Evolutionary conservation across 2,888 invertebrate species (phyloP), one percentile per base, ranked within the genome.

Genomic region (Drosophila mayaguana): DNA sequence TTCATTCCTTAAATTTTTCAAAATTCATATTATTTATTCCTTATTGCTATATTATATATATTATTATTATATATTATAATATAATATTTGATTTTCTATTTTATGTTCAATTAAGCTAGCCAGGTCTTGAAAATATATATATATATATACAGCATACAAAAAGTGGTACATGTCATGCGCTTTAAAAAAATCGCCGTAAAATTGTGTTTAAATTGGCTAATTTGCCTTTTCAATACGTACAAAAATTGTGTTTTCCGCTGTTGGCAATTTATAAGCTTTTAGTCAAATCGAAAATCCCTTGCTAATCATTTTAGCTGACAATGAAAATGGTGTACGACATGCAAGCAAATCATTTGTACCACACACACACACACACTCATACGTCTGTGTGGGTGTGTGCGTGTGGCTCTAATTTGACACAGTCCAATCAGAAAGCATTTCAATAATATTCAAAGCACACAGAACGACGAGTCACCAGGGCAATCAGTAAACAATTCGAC

Each of bases 401-500:
- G 45, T 54, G 43, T 38, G 32, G 34, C 48, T 65, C 63, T 28
- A 32, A 70, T 79, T 77, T 77, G 63, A 16, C 60, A 32, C 75
- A 75, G 73, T 53, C 66, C 78, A 88, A 88, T 85, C 88, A 88
- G 46, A 66, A 69, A 69, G 42, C 55, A 76, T 72, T 75, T 80
- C 80, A 75, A 68, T 65, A 75, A 75, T 72, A 75, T 38, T 38
- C 36, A 38, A 36, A 53, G 20, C 38, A 54, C 54, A 40, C 25
- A 28, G 25, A 25, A 18, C 50, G 34, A 20, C n/a, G 18, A 63
- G 62, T n/a, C 53, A 70, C 65, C 45, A 61, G 54, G 59, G 75
- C 85, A 88, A 88, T 88, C 85, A 84, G 69, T 71, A 83, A 87
- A 87, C 84, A 83, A 75, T 78, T 87, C 69, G 84, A 68, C 84